phyloP scores from a whole-genome alignment of 2,113 vertebrate genomes.

The Speoplatyrhinus poulsoni region DNA sequence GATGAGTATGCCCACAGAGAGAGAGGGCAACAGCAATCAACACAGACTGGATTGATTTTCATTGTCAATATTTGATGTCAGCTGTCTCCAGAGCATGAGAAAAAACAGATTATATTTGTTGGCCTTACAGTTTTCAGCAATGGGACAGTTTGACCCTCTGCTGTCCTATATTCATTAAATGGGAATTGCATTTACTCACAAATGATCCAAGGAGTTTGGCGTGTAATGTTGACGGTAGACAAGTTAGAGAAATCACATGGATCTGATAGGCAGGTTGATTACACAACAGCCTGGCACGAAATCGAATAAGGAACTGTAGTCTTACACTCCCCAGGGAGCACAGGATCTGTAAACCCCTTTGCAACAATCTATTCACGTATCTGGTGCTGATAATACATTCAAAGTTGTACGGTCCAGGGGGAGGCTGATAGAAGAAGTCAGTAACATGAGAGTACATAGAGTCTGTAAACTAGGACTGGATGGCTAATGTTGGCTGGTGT shows the following conservation, averaged over 20 bases:
- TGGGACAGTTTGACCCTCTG: slow-evolving; percentile 13
- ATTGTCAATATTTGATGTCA: neutral
- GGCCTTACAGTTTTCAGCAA: neutral
- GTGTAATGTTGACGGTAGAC: slow-evolving; percentile 42
- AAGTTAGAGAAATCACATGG: slow-evolving; percentile 42
- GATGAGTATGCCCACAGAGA: neutral
- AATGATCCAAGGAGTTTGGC: slow-evolving; percentile 33
- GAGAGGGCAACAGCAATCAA: neutral
- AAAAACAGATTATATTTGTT: neutral
- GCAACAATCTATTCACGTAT: slow-evolving; percentile 34
- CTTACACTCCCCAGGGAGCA: slow-evolving; percentile 21
- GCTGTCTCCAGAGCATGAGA: slow-evolving; percentile 1
- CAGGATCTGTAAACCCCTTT: slow-evolving; percentile 41
- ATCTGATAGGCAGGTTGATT: slow-evolving; percentile 49
- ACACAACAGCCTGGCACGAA: slow-evolving; percentile 25
- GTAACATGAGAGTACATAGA: slow-evolving; percentile 15
- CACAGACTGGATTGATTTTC: neutral
- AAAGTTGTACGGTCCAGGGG: slow-evolving; percentile 49
- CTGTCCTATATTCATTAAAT: neutral
- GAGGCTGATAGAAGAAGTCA: slow-evolving; percentile 46
- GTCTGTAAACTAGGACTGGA: slow-evolving; percentile 18
- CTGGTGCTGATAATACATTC: slow-evolving; percentile 52
- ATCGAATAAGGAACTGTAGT: slow-evolving; percentile 15
- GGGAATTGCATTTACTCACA: neutral
- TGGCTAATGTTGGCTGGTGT: slow-evolving; percentile 14